phyloP scores from a whole-genome alignment of 2,888 invertebrate genomes.

The Eulithis testata region DNA sequence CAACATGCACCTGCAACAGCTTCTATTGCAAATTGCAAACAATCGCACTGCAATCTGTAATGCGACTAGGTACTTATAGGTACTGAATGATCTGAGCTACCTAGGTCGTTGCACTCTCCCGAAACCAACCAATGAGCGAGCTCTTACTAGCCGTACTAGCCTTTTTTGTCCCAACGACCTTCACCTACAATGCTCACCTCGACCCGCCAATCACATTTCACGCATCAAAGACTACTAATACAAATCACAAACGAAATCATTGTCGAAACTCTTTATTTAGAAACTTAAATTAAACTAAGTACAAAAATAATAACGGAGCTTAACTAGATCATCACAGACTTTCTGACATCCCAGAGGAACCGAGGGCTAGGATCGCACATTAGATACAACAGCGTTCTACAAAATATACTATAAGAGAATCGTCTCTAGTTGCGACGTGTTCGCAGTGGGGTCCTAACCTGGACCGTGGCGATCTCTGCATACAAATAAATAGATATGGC shows the following conservation, averaged over 20 bases:
- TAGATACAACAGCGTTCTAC: background rate
- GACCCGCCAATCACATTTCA: constrained; percentile 69
- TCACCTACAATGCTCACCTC: constrained; percentile 64
- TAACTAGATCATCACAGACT: constrained; percentile 67
- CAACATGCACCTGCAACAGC: constrained; percentile 12
- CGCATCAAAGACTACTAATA: constrained; percentile 58
- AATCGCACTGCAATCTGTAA: constrained; percentile 6
- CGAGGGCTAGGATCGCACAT: constrained; percentile 13
- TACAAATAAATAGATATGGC: constrained; percentile 77
- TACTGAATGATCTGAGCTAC: background rate
- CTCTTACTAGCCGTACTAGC: constrained; percentile 51
- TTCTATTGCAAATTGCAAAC: constrained; percentile 8
- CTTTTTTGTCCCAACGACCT: constrained; percentile 64
- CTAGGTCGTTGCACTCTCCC: constrained; percentile 57
- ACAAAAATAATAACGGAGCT: constrained; percentile 73
- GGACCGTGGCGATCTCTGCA: constrained; percentile 35
- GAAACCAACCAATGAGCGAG: constrained; percentile 35
- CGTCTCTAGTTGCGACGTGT: background rate
- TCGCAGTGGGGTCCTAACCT: constrained; percentile 27
- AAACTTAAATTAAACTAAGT: constrained; percentile 76
- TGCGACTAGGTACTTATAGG: background rate
- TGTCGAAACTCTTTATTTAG: constrained; percentile 80
- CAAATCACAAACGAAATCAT: constrained; percentile 70
- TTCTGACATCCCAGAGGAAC: constrained; percentile 22
- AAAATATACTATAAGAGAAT: background rate